Base-by-base conservation (phyloP, 2,113 vertebrate species). In the Syngnathus floridae region DNA sequence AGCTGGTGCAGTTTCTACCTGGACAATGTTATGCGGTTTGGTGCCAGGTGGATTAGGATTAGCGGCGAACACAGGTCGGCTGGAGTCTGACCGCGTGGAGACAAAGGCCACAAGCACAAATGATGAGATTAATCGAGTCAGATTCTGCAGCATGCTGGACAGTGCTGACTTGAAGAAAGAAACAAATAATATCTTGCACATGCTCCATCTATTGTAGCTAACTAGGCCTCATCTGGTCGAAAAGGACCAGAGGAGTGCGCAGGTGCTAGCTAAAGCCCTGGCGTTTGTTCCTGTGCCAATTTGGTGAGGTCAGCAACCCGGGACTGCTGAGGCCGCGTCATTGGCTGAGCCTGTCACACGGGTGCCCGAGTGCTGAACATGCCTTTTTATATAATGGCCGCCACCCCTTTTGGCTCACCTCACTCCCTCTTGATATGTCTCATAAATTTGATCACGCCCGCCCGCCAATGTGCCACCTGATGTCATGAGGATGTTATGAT, bases 261-360 rank as follows among this genome's bases (percentile, higher is more conserved):
- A 71, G 79, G 76, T 70, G 77, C 77, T 78, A 80, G 84, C 73
- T 77, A 78, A 80, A 87, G 78, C 84, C 76, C 79, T 69, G 67
- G 38, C 79, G 62, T 87, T 83, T 90, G 85, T 88, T 89, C 80
- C 81, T 80, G 72, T 86, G 85, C 87, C 84, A 90, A 82, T 88
- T 90, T 86, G 58, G 78, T 81, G 78, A 89, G 88, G 86, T 89
- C 89, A 91, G 89, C 90, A 91, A 75, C 82, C 84, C 78, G 74
- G 83, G 76, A 83, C 79, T 86, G 80, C 84, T 88, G 84, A 78
- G 71, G 80, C 83, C 81, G 66, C 77, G 67, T 87, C 84, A 89
- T 85, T 89, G 88, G 88, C 86, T 87, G 82, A 86, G 85, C 67
- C 81, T 74, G 74, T 86, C 85, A 86, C 86, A 89, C 80, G 82